Evolutionary conservation across 2,113 vertebrate species (phyloP).

Genomic region (Suncus etruscus): DNA sequence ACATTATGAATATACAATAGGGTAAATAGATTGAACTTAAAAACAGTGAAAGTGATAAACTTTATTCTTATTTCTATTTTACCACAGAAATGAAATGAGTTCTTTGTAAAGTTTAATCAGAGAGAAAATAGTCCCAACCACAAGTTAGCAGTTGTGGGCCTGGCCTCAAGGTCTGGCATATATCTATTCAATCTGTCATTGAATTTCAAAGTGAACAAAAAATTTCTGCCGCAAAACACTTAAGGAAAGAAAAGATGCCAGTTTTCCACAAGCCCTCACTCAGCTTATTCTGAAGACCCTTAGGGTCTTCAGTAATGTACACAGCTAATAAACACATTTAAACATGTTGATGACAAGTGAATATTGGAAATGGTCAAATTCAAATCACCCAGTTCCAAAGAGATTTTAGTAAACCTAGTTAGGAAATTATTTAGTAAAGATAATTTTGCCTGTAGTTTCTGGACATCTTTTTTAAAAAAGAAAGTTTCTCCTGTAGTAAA

Average conservation of each 20-base stretch:
- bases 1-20: neutral
- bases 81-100: neutral
- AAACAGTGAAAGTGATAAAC: neutral
- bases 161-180: neutral
- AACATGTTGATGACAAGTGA: neutral
- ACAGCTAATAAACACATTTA: neutral
- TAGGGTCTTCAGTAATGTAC: neutral
- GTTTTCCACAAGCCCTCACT: neutral
- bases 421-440: slow-evolving; percentile 44
- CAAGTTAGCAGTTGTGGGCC: neutral
- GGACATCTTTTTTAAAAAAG: slow-evolving; percentile 13
- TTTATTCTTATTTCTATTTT: slow-evolving; percentile 21
- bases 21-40: neutral
- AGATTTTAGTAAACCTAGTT: slow-evolving; percentile 8
- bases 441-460: slow-evolving; percentile 23
- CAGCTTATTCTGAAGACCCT: neutral
- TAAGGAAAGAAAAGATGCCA: neutral
- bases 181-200: slow-evolving; percentile 10
- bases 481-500: neutral
- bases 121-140: slow-evolving; percentile 12
- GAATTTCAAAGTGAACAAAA: slow-evolving; percentile 50
- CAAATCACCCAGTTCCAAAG: neutral
- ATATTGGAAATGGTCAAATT: neutral
- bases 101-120: neutral
- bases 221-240: neutral